Evolutionary conservation across 2,888 invertebrate genomes (phyloP).

Genomic region (Rutpela maculata): DNA sequence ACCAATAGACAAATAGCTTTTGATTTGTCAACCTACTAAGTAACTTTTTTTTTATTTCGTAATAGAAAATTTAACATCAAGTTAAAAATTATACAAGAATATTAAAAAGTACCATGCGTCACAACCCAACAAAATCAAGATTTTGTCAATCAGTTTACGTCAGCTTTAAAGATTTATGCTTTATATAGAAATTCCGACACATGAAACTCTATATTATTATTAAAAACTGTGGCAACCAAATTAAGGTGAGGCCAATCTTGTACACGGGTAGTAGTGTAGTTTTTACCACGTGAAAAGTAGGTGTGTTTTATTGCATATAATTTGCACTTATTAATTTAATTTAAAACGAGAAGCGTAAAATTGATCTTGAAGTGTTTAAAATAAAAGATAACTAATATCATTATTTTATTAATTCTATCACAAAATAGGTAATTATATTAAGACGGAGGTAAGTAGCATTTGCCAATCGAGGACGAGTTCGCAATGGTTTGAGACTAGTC

Average conservation of each 20-base stretch:
- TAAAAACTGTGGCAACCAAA: slow-evolving; percentile 9
- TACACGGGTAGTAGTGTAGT: not conserved
- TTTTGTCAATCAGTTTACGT: not conserved
- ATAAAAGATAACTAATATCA: not conserved
- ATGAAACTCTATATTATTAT: not conserved
- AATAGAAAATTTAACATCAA: no score
- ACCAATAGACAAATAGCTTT: no score
- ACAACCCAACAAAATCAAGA: not conserved
- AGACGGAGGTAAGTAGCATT: no score
- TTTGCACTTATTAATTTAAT: slow-evolving; percentile 9
- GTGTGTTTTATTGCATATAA: slow-evolving; percentile 24
- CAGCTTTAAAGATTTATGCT: not conserved
- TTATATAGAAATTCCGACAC: not conserved
- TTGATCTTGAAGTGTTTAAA: not conserved
- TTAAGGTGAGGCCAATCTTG: slow-evolving; percentile 6
- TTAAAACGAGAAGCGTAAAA: no score
- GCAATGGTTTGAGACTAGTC: no score
- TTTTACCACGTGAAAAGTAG: slow-evolving; percentile 6
- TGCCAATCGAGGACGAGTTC: no score
- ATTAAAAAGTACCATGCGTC: no score
- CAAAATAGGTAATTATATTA: no score
- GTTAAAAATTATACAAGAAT: no score
- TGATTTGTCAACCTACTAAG: no score
- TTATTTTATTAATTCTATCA: not conserved
- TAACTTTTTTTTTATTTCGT: no score